Percentiles rank a stretch among this genome's conserved stretches.
These are phyloP conservation scores for Temnothorax curvispinosus DNA, from an alignment of 1,140 invertebrate species.

Conservation along the genomic window DNA sequence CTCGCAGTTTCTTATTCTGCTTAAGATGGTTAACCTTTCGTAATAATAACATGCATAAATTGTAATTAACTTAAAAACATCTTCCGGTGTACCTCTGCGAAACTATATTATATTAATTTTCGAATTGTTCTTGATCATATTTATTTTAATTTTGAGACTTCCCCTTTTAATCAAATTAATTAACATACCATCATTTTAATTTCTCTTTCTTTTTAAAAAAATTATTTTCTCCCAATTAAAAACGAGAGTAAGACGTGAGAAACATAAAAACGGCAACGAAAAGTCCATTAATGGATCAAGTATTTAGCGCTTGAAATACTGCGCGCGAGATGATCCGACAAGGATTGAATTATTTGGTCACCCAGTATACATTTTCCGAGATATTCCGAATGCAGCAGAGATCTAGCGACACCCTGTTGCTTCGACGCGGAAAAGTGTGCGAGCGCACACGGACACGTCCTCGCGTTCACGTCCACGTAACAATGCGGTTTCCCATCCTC, in stretches of 20 bases:
- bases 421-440: conserved; percentile 19
- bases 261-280: neutral
- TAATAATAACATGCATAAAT: neutral
- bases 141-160: neutral
- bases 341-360: conserved; percentile 11
- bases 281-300: neutral
- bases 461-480: neutral
- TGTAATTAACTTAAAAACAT: neutral
- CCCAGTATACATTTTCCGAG: conserved; percentile 38
- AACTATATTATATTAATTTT: neutral
- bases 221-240: neutral
- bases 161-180: neutral
- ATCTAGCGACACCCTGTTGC: conserved; percentile 72
- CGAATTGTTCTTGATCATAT: neutral
- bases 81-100: neutral
- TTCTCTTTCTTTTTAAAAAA: neutral
- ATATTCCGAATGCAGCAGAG: conserved; percentile 37
- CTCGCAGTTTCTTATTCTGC: neutral
- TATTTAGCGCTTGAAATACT: neutral
- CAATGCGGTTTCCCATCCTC: conserved; percentile 15
- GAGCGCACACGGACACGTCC: neutral
- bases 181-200: neutral
- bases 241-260: neutral
- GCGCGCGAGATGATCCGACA: neutral
- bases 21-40: neutral